These are phyloP conservation scores for Rissa tridactyla DNA, from an alignment of 2,113 vertebrate species.

Conservation along the genomic window DNA sequence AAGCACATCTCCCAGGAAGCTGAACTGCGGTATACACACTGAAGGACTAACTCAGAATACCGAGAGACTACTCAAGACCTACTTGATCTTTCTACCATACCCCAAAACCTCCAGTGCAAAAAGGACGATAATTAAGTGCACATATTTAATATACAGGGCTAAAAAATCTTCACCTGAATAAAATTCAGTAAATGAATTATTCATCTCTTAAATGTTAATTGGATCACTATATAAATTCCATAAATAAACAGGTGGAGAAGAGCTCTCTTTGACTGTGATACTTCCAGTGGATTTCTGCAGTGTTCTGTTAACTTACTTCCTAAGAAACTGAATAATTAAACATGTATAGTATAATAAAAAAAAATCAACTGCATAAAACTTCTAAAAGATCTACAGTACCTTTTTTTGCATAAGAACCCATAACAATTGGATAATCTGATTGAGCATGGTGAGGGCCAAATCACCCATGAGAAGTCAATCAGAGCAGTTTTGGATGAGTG, in stretches of 20 bases:
- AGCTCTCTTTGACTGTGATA: not conserved
- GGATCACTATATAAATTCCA: not conserved
- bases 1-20: not conserved
- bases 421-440: not conserved
- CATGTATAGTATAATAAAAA: not conserved
- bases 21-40: accelerated
- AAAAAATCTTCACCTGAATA: not conserved
- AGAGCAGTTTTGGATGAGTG: not conserved
- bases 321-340: not conserved
- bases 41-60: not conserved
- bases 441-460: not conserved
- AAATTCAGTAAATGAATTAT: not conserved
- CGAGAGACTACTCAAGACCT: not conserved
- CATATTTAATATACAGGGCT: not conserved
- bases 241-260: not conserved
- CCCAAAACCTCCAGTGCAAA: not conserved
- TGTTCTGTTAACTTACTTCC: not conserved
- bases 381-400: not conserved
- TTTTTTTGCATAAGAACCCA: not conserved
- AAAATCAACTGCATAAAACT: not conserved
- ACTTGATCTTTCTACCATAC: not conserved
- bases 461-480: not conserved
- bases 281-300: not conserved
- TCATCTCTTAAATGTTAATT: not conserved
- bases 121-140: not conserved